Evolutionary conservation across 1,140 invertebrate species (phyloP), one percentile per base, ranked within the genome.

Genomic region (Aleiodes sp.): DNA sequence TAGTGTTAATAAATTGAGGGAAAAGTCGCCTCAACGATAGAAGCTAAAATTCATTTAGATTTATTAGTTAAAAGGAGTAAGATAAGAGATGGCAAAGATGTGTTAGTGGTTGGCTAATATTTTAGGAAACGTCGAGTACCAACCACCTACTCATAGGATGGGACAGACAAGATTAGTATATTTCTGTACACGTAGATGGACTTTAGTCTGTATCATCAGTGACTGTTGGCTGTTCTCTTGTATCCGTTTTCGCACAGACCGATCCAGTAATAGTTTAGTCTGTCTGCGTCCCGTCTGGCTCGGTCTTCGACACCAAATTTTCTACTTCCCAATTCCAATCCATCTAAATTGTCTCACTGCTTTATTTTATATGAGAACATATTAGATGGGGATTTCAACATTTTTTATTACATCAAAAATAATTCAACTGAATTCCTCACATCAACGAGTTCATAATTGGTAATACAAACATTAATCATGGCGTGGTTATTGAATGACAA

Each of bases 231-330:
- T 8, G 62, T 65, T 75, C 68, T 72, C 64, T 37, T 63, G 46
- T 46, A 63, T 68, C 56, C 64, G 14, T 33, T 31, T 66, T 59
- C 52, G 52, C 57, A 61, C 68, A 69, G 64, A 66, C 65, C 39
- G 61, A 70, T 72, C 73, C 73, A 73, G 75, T 76, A 71, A 76
- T 76, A 74, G 75, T 74, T 69, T 68, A 65, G 61, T 65, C 33
- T 67, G 71, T 73, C 71, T 73, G 62, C 63, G 63, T 73, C 39
- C 71, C 63, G 71, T 73, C 71, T 73, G 64, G 69, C 52, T 72
- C 65, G 68, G 68, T 74, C 75, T 72, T 70, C 71, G 73, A 59
- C 35, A 37, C 64, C 19, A 16, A 63, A 33, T 35, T 21, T 66
- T 66, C 46, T 31, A 60, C n/a, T 4, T 12, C n/a, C 16, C 7